phyloP scores from a whole-genome alignment of 2,113 vertebrate genomes.

The Macheiramphus alcinus region DNA sequence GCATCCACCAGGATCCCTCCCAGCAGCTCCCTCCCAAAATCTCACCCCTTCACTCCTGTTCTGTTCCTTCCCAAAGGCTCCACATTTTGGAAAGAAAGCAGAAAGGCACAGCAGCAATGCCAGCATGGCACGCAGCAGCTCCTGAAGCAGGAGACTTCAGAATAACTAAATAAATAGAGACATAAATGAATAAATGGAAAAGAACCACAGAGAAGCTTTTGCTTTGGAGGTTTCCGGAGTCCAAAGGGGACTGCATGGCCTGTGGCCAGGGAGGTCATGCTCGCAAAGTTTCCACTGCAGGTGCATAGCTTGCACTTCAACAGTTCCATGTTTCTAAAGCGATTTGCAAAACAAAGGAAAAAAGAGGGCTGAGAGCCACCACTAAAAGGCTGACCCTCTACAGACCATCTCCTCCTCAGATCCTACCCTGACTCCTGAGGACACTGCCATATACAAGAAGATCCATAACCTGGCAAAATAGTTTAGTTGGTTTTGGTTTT shows the following conservation, averaged over 20 bases:
- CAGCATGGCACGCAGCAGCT: rapidly evolving
- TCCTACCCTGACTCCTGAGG: neutral
- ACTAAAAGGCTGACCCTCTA: neutral
- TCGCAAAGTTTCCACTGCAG: neutral
- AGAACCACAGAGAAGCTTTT: neutral
- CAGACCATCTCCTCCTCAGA: neutral
- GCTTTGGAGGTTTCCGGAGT: neutral
- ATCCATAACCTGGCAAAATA: neutral
- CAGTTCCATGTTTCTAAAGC: neutral
- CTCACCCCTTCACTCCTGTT: neutral
- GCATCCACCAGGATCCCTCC: neutral
- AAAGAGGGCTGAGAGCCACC: neutral
- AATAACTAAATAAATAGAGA: neutral
- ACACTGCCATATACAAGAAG: neutral
- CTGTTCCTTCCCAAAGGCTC: neutral
- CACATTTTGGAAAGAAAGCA: neutral
- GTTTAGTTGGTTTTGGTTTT: neutral
- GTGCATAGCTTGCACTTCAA: neutral
- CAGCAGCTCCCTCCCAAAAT: neutral
- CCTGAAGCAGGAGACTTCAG: neutral
- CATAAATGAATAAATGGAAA: neutral
- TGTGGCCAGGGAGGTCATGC: neutral
- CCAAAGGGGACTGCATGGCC: neutral
- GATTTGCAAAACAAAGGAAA: neutral
- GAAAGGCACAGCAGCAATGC: neutral